These are phyloP conservation scores for Uromys caudimaculatus DNA, from an alignment of 2,797 vertebrate genomes.

Conservation along the genomic window DNA sequence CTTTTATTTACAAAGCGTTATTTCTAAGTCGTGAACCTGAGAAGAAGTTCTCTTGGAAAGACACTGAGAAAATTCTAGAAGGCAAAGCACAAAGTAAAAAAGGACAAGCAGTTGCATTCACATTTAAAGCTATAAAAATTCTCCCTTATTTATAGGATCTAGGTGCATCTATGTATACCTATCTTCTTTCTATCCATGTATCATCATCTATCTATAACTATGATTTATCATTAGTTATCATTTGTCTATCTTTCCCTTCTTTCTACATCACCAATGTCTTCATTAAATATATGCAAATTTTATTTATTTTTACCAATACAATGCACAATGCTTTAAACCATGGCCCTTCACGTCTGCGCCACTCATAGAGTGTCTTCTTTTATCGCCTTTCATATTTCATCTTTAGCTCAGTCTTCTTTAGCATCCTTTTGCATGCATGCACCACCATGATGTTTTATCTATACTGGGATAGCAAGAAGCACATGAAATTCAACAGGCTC, in stretches of 20 bases:
- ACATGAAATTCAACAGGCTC: not conserved
- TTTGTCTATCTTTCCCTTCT: not conserved
- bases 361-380: not conserved
- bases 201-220: not conserved
- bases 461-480: not conserved
- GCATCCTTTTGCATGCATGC: not conserved
- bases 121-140: not conserved
- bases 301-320: not conserved
- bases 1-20: not conserved
- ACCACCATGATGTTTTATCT: not conserved
- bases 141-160: no score
- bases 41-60: not conserved
- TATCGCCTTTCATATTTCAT: not conserved
- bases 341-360: not conserved
- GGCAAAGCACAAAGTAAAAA: constrained; percentile 37
- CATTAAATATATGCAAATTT: not conserved
- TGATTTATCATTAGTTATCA: not conserved
- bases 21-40: not conserved
- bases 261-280: not conserved
- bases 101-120: not conserved
- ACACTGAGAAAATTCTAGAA: not conserved
- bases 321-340: not conserved
- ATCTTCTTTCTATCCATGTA: not conserved
- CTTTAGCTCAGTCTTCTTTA: not conserved
- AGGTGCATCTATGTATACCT: not conserved